Base-by-base conservation (phyloP, 2,113 vertebrate genomes). In the Prochilodus magdalenae region DNA sequence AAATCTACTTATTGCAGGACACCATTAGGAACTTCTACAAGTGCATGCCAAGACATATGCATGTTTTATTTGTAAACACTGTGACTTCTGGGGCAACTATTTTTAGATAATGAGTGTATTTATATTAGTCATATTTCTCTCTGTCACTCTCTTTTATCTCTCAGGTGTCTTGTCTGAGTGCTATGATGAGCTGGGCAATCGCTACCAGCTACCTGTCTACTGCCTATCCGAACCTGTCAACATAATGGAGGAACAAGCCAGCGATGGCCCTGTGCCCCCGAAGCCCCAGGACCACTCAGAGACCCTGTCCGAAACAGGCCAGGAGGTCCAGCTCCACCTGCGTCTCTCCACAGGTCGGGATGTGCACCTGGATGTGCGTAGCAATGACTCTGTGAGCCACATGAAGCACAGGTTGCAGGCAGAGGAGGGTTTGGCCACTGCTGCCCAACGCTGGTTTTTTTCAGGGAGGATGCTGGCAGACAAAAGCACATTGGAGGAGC, bases 201-300 rank as follows among this genome's bases (percentile, higher is more conserved):
- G 97, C 14, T 99, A 99, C 89, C 97, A 98, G 94, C 96, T 99
- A 67, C 97, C 98, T 0, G 96, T 97, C 79, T 99, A 99, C 89
- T 99, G 97, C 94, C 95, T 99, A 20, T 94, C 95, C 1, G 96
- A 96, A 0, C 98, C 98, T 0, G 94, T 98, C 94, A 99, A 99
- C 95, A 98, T 97, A 96, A 97, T 98, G 44, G 97, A 99, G 86
- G 97, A 98, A 84, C 0, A 97, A 98, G 82, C 87, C 91, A 83
- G 95, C 96, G 94, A 95, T 89, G 91, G 18, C 62, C 94, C 84
- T 90, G 97, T 92, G 84, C 95, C 92, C 80, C 90, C 93, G 0
- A 85, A 96, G 76, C 90, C 93, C 27, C 89, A 92, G 2, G 90
- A 51, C 49, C 49, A 3, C 49, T 51, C 49, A 51, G 49, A 51